These are phyloP conservation scores for Eristalis intricaria DNA, from an alignment of 2,888 invertebrate species.

Conservation along the genomic window DNA sequence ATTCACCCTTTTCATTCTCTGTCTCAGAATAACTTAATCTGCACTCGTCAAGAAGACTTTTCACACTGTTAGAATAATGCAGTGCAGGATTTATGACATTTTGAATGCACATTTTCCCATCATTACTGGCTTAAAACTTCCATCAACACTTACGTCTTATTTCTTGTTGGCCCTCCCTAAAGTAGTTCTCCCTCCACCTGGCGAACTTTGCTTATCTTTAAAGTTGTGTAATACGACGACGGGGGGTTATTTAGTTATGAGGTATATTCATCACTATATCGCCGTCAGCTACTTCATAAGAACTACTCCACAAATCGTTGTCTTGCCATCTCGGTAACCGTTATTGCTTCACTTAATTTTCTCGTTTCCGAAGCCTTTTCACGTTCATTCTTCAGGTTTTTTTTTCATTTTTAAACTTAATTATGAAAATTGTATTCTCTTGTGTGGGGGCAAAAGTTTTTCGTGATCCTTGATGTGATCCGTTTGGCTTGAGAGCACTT, in stretches of 20 bases:
- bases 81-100: not conserved
- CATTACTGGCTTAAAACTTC: not conserved
- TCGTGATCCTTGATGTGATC: constrained; percentile 39
- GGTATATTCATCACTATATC: not conserved
- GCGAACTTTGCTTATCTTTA: not conserved
- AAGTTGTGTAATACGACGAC: not conserved
- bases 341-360: constrained; percentile 15
- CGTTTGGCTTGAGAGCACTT: not conserved
- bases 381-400: not conserved
- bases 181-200: not conserved
- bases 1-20: not conserved
- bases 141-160: not conserved
- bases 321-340: not conserved
- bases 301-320: not conserved
- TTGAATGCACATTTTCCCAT: not conserved
- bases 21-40: not conserved
- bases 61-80: no score
- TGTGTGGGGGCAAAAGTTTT: constrained; percentile 11
- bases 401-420: not conserved
- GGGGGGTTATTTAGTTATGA: not conserved
- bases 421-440: not conserved
- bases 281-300: not conserved
- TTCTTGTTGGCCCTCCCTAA: not conserved
- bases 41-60: not conserved
- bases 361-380: not conserved